phyloP scores from a whole-genome alignment of 1,140 invertebrate species.

The Plutomurus gul region DNA sequence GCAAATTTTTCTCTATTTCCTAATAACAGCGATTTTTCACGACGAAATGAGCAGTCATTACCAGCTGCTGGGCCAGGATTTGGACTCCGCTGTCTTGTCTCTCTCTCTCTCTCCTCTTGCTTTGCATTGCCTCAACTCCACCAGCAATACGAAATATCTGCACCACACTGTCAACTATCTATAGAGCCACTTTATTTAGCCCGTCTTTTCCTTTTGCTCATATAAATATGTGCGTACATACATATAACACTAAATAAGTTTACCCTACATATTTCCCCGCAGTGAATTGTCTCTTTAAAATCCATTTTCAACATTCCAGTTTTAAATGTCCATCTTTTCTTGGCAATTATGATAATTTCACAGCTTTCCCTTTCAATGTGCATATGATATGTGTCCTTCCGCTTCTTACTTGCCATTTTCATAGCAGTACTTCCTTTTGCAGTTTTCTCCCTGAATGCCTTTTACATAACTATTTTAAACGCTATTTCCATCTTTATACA shows the following conservation, averaged over 20 bases:
- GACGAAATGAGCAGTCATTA: constrained; percentile 52
- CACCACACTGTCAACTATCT: background rate
- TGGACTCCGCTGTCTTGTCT: background rate
- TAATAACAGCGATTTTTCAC: constrained; percentile 52
- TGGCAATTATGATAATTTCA: background rate
- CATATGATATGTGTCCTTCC: too few relatives aligned
- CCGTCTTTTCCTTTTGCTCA: background rate
- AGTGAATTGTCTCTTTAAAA: background rate
- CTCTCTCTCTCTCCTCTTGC: background rate
- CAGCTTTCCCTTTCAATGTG: background rate
- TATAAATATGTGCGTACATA: too few relatives aligned
- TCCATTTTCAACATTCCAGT: background rate
- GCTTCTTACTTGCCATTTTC: too few relatives aligned
- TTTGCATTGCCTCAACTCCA: background rate
- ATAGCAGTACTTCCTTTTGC: too few relatives aligned
- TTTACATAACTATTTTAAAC: too few relatives aligned
- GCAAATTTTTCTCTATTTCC: constrained; percentile 51
- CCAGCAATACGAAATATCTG: background rate
- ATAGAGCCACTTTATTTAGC: background rate
- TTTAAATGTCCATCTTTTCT: background rate
- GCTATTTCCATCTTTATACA: too few relatives aligned
- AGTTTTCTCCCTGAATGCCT: too few relatives aligned
- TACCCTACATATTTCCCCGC: too few relatives aligned
- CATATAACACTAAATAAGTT: too few relatives aligned
- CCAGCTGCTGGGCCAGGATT: constrained; percentile 47